Evolutionary conservation across 2,888 invertebrate genomes (phyloP), one percentile per base, ranked within the genome.

Genomic region (Lacanobia oleracea): DNA sequence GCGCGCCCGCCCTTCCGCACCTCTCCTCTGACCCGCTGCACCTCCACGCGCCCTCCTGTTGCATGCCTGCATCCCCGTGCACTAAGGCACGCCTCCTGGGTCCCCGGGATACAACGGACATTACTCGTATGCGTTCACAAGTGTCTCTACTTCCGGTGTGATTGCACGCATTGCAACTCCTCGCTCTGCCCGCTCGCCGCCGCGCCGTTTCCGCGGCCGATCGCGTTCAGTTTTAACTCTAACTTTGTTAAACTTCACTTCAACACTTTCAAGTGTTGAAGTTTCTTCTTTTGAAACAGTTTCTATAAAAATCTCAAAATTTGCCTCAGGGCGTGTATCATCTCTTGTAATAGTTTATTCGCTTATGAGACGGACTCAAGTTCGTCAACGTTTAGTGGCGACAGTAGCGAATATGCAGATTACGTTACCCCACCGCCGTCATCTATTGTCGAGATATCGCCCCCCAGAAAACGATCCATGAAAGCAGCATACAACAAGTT

Each of bases 1-100:
- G 88, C 87, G 87, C 85, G 82, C 88, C 89, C 91, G 89, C 89
- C 90, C 91, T 89, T 89, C 90, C 89, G 88, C 88, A 85, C 84
- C 75, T 64, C 86, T 77, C 80, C 81, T 83, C 69, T 75, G 65
- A 83, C 85, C 82, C 78, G 74, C 76, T 71, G 56, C 68, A 61
- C 77, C 68, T 63, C 77, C 68, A 71, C 84, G 75, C 83, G 75
- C 78, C 81, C 84, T 86, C 85, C 76, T 86, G 85, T 82, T 89
- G 89, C 90, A 89, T 84, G 73, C 84, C 81, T 88, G 88, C 89
- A 90, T 85, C 87, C 85, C 87, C 81, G 83, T 88, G 88, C 89
- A 89, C 61, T 77, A 71, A 84, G 90, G 79, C 87, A 88, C 93
- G 92, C 92, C 92, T 90, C 86, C 88, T 82, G 76, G 77, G 77